Base-by-base conservation (phyloP, 2,888 invertebrate genomes). In the Pycnomerus fuliginosus region DNA sequence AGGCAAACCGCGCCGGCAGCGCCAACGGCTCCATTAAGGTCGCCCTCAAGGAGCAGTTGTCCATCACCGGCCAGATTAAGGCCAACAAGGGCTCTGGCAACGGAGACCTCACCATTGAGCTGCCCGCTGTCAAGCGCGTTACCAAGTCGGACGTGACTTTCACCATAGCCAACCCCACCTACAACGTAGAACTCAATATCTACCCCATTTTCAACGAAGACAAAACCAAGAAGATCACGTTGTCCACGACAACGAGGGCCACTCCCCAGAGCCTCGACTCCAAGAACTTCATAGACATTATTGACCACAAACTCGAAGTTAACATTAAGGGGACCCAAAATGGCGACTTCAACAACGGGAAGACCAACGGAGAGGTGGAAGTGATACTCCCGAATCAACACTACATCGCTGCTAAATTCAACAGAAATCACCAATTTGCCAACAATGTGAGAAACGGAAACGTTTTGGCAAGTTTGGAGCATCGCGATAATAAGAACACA, bases 141-240 rank as follows among this genome's bases (percentile, higher is more conserved):
- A 60, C 84, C 16, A 84, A 82, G 59, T 68, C 76, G 2, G 82
- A 80, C 27, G 75, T 82, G 0, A 82, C 82, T 34, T 79, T 89
- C 59, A 71, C 77, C 1, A 67, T 83, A 0, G 77, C 78, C 34
- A 76, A 80, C 0, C 80, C 82, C 0, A 76, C 76, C 1, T 84
- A 79, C 66, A 78, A 80, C 47, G 74, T 81, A 0, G 80, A 81
- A 30, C 58, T 83, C 0, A 84, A 81, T 29, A 35, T 90, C 2
- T 80, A 75, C 55, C 80, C 86, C 16, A 81, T 88, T 65, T 84
- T 78, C 46, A 83, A 82, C 33, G 84, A 84, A 61, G 82, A 87
- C 62, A 82, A 83, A 27, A 79, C 73, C 27, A 84, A 85, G 57
- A 84, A 84, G 56, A 55, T 90, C 2, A 77, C 79, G 43, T 56